Conservation (phyloP, 2,888 invertebrate species). For the Tenthredo mesomela region DNA sequence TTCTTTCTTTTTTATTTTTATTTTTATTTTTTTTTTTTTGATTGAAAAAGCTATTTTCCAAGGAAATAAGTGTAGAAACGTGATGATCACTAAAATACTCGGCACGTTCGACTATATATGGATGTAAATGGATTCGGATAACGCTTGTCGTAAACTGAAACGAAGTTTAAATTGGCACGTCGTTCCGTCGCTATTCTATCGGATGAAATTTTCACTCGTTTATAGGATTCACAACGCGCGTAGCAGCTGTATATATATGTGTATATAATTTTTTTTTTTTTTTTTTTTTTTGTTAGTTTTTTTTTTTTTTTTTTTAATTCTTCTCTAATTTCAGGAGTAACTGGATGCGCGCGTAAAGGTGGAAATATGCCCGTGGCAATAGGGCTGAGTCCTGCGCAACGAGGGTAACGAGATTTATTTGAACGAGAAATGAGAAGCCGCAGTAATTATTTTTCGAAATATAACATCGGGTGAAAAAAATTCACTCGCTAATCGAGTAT, state of each 20-base stretch:
- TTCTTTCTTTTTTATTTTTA: background rate
- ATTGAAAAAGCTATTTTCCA: background rate
- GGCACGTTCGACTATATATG: background rate
- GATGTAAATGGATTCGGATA: slow-evolving; percentile 2
- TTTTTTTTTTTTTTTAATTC: too few species aligned
- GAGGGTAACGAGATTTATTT: too few species aligned
- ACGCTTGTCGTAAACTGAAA: slow-evolving; percentile 19
- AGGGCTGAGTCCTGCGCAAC: too few species aligned
- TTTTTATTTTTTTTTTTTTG: background rate
- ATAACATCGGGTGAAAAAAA: background rate
- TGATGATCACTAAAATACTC: background rate
- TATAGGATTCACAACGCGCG: background rate
- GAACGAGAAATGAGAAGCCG: background rate
- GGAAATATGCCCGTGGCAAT: background rate
- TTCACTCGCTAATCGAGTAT: background rate
- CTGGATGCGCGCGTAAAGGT: background rate
- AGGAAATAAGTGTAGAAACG: background rate
- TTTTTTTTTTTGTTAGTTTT: too few species aligned
- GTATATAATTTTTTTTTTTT: too few species aligned
- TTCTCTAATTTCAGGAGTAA: background rate
- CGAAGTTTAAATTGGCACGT: slow-evolving; percentile 24
- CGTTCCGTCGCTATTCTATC: background rate
- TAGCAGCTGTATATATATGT: background rate
- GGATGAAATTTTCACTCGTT: background rate
- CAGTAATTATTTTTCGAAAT: background rate